Conservation (phyloP, 2,797 vertebrate genomes). For the Semotilus atromaculatus region DNA sequence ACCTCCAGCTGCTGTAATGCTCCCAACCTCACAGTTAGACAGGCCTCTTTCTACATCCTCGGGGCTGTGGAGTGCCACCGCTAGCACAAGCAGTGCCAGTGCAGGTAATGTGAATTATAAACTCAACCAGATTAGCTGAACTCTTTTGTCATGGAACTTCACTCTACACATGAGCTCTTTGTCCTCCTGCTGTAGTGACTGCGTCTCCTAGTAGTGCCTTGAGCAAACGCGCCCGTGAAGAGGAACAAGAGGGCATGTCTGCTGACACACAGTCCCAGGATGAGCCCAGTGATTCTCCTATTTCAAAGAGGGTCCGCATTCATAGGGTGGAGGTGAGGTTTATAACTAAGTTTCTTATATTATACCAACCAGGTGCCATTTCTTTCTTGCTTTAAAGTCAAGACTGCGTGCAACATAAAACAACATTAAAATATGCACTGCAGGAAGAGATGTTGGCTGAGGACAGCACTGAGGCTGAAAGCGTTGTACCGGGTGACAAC, state of each 20-base stretch:
- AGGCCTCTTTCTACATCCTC: slow-evolving; percentile 90
- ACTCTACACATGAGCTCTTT: neutral
- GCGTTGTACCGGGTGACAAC: slow-evolving; percentile 84
- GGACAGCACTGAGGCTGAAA: slow-evolving; percentile 89
- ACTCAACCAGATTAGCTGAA: neutral
- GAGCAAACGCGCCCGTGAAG: slow-evolving; percentile 92
- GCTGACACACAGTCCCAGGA: slow-evolving; percentile 85
- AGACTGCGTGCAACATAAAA: neutral
- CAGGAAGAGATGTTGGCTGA: slow-evolving; percentile 92
- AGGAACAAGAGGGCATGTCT: slow-evolving; percentile 85
- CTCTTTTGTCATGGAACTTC: neutral
- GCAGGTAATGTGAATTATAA: slow-evolving; percentile 24
- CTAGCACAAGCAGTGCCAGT: slow-evolving; percentile 85
- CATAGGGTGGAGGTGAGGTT: slow-evolving; percentile 89
- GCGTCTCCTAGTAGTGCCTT: slow-evolving; percentile 87
- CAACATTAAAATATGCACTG: neutral
- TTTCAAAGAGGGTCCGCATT: slow-evolving; percentile 89
- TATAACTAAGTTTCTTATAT: neutral
- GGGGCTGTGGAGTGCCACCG: slow-evolving; percentile 73
- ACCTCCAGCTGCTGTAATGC: slow-evolving; percentile 77
- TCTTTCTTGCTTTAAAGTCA: neutral
- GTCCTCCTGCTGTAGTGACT: slow-evolving; percentile 79
- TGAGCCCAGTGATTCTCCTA: slow-evolving; percentile 86
- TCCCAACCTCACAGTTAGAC: slow-evolving; percentile 89
- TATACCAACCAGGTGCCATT: neutral